Evolutionary conservation across 2,113 vertebrate species (phyloP).

Genomic region (Chlorodrepanis virens): DNA sequence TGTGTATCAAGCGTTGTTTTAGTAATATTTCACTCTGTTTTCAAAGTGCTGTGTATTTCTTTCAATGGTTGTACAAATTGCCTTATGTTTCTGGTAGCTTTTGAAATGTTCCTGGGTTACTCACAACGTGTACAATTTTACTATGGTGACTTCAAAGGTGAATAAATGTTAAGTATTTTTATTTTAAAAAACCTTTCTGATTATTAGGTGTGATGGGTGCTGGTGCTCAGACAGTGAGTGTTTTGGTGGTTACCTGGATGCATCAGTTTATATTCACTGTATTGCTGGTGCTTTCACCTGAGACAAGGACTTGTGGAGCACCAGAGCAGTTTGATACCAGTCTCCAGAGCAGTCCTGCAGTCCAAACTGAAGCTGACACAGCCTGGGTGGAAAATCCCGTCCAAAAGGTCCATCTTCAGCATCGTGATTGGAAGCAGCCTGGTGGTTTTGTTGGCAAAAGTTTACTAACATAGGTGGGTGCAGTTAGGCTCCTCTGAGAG

Average conservation of each 20-base stretch:
- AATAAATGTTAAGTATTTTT: slow-evolving; percentile 73
- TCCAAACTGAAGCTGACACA: neutral
- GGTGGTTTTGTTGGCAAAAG: neutral
- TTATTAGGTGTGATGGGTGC: neutral
- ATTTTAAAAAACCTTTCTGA: slow-evolving; percentile 42
- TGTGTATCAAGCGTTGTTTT: slow-evolving; percentile 25
- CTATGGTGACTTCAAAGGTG: slow-evolving; percentile 45
- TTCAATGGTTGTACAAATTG: slow-evolving; percentile 62
- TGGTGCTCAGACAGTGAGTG: neutral
- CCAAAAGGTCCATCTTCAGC: neutral
- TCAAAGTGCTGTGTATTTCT: slow-evolving; percentile 64
- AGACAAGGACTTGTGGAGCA: neutral
- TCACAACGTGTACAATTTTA: slow-evolving; percentile 63
- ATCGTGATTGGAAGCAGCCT: neutral
- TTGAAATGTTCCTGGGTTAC: slow-evolving; percentile 43
- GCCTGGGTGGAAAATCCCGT: neutral
- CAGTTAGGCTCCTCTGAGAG: neutral
- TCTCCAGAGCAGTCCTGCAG: neutral
- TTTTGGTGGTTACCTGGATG: neutral
- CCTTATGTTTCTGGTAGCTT: slow-evolving; percentile 57
- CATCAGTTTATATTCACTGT: neutral
- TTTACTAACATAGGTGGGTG: neutral
- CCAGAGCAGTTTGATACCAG: neutral
- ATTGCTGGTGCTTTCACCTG: neutral
- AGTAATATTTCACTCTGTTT: slow-evolving; percentile 58